A percentile compares a stretch with the other conserved stretches of the same genome.
Conservation (phyloP, 2,797 vertebrate species). For the Gorsachius magnificus region DNA sequence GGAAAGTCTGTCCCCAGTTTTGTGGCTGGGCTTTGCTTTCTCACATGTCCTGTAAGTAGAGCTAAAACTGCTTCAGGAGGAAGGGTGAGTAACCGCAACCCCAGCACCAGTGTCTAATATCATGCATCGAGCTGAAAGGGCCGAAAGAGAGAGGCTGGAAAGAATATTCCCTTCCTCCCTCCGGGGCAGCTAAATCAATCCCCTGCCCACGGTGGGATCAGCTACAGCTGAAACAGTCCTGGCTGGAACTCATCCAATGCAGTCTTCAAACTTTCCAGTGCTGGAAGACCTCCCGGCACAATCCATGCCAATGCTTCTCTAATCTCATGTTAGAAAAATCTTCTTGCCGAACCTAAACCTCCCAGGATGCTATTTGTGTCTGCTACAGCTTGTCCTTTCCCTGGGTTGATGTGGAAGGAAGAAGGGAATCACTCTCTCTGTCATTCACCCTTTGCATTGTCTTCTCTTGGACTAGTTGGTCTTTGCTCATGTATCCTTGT, state of each 20-base stretch:
- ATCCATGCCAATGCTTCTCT: background rate
- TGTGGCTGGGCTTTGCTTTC: background rate
- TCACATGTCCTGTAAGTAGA: background rate
- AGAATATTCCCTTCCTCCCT: slow-evolving; percentile 30
- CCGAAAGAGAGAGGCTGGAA: slow-evolving; percentile 5
- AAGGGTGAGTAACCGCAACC: background rate
- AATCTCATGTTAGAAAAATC: slow-evolving; percentile 1
- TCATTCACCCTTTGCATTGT: background rate
- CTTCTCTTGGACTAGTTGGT: background rate
- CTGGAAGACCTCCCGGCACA: slow-evolving; percentile 12
- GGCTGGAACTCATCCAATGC: background rate
- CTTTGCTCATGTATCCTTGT: background rate
- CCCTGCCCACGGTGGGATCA: slow-evolving; percentile 12
- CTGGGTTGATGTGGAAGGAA: background rate
- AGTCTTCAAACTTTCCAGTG: slow-evolving; percentile 33
- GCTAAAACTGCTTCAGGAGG: background rate
- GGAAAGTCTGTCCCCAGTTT: background rate
- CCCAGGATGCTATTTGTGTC: background rate
- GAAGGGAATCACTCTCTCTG: background rate
- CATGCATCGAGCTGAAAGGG: background rate
- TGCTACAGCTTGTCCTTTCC: background rate
- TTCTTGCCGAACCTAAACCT: background rate
- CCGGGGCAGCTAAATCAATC: slow-evolving; percentile 20
- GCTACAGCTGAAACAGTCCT: slow-evolving; percentile 8
- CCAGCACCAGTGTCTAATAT: background rate